A percentile compares a stretch with the other conserved stretches of the same genome.
Conservation (phyloP, 2,797 vertebrate species). For the Cercopithecus neglectus region DNA sequence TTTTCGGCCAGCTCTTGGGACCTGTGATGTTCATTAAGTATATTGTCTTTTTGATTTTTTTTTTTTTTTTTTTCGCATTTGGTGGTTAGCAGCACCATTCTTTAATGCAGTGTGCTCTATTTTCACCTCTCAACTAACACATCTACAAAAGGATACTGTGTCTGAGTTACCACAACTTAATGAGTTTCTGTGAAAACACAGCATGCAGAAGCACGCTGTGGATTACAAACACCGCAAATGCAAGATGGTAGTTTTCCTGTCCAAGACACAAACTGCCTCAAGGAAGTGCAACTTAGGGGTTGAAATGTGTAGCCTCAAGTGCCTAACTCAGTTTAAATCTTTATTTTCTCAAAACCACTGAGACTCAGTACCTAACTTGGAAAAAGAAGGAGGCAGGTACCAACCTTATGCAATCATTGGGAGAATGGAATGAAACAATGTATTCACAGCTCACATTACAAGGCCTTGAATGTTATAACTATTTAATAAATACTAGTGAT, state of each 20-base stretch:
- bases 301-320: neutral
- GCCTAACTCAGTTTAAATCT: neutral
- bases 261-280: neutral
- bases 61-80: neutral
- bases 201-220: neutral
- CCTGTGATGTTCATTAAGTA: accelerated
- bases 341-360: neutral
- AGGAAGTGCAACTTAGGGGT: neutral
- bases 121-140: neutral
- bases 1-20: neutral
- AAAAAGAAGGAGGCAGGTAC: neutral
- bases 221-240: neutral
- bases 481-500: neutral
- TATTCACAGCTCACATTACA: neutral
- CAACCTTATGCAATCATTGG: neutral
- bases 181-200: neutral
- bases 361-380: neutral
- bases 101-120: neutral
- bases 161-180: neutral
- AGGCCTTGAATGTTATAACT: neutral
- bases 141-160: neutral
- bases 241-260: neutral
- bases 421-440: neutral
- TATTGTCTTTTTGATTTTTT: neutral
- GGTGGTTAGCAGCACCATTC: neutral